These are phyloP conservation scores for Eulithis prunata DNA, from an alignment of 2,888 invertebrate species.

Conservation along the genomic window DNA sequence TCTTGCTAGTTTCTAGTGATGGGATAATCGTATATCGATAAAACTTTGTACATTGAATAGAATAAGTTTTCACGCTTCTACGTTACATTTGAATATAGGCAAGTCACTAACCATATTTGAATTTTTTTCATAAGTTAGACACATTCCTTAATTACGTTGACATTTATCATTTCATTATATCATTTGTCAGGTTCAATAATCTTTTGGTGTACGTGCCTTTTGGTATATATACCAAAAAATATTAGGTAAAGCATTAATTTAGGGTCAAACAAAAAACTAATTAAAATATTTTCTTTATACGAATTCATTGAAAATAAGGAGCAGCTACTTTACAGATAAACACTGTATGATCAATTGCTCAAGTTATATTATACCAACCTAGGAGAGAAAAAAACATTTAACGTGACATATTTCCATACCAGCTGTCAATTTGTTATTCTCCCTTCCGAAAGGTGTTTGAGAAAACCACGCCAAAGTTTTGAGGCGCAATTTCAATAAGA, in stretches of 20 bases:
- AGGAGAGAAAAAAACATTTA: neutral
- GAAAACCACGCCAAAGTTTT: slow-evolving; percentile 19
- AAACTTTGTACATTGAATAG: neutral
- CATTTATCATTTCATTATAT: too few species aligned
- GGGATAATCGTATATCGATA: slow-evolving; percentile 35
- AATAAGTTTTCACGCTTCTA: neutral
- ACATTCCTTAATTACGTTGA: too few species aligned
- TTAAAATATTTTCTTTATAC: too few species aligned
- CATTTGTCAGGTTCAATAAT: too few species aligned
- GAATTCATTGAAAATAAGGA: too few species aligned
- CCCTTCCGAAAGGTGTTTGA: slow-evolving; percentile 2
- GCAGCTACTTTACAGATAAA: neutral
- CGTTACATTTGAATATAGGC: neutral
- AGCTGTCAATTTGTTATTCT: slow-evolving; percentile 9
- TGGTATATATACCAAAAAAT: too few species aligned
- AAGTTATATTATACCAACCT: neutral
- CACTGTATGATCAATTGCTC: neutral
- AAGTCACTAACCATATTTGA: too few species aligned
- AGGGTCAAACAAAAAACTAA: too few species aligned
- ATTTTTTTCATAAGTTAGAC: too few species aligned
- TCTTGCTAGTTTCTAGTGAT: slow-evolving; percentile 57
- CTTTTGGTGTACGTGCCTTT: too few species aligned
- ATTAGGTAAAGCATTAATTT: too few species aligned
- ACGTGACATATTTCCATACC: slow-evolving; percentile 4
- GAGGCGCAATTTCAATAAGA: slow-evolving; percentile 39